These are phyloP conservation scores for Dione juno DNA, from an alignment of 2,888 invertebrate genomes.

Conservation along the genomic window DNA sequence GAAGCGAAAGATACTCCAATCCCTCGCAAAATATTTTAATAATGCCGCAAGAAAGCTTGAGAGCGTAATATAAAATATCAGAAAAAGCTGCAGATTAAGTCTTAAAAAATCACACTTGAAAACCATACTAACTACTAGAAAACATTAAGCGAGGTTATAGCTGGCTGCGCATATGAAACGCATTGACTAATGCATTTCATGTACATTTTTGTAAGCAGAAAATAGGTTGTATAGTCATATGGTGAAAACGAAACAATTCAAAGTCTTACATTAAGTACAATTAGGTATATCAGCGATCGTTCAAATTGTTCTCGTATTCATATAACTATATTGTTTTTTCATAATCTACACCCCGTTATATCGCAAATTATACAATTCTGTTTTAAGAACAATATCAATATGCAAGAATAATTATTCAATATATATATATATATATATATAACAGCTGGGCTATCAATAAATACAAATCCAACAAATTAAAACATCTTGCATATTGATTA, in stretches of 20 bases:
- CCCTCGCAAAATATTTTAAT: constrained; percentile 43
- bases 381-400: constrained; percentile 32
- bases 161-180: constrained; percentile 62
- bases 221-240: constrained; percentile 56
- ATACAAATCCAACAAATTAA: no score
- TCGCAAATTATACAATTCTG: constrained; percentile 34
- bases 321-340: constrained; percentile 28
- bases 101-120: constrained; percentile 74
- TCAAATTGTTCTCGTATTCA: constrained; percentile 21
- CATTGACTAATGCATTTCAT: constrained; percentile 64
- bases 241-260: constrained; percentile 43
- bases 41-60: constrained; percentile 58
- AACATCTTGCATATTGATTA: constrained; percentile 30
- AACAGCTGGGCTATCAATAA: no score
- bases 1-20: constrained; percentile 44
- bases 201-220: constrained; percentile 66
- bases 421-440: no score
- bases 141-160: constrained; percentile 77
- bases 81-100: constrained; percentile 74
- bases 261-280: background rate
- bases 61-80: constrained; percentile 64
- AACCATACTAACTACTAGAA: constrained; percentile 77
- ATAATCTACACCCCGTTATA: constrained; percentile 21
- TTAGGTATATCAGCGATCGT: background rate
- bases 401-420: constrained; percentile 23